Base-by-base conservation (phyloP, 2,113 vertebrate species). In the Gobio gobio region DNA sequence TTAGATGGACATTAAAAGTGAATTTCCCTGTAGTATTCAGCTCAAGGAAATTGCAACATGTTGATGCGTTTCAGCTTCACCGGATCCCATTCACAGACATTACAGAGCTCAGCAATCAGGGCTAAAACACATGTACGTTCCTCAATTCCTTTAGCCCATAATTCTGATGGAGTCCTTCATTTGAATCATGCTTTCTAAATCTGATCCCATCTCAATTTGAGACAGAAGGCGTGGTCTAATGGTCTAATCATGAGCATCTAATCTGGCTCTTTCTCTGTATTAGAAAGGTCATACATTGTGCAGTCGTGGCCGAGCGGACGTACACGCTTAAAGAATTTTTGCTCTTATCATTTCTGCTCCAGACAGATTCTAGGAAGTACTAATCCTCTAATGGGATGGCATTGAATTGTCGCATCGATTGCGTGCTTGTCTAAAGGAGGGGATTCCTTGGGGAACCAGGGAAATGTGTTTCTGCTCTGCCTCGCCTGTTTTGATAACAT, bases 311-410 rank as follows among this genome's bases (percentile, higher is more conserved):
- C 18, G 63, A 74, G 70, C 7, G 16, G 26, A 4, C 10, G 26
- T 10, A 0, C 24, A 40, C 20, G 26, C 56, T 80, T 76, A 81
- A 83, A 84, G 49, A 43, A 40, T 78, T 78, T 81, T 79, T 78
- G 20, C 78, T 85, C 87, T 88, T 90, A 88, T 90, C 87, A 49
- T 85, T 88, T 64, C 51, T 78, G 45, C 64, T 87, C 84, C 33
- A 75, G 61, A 70, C 72, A 61, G 72, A 78, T 88, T 88, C 78
- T 84, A 54, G 51, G 73, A 87, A 86, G 88, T 78, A 78, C 45
- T 89, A 89, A 90, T 90, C 83, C 86, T 90, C 66, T 89, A 86
- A 89, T 86, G 82, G 87, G 78, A 86, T 83, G 82, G 83, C 88
- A 86, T 89, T 88, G 87, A 84, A 82, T 77, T 68, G 59, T n/a